phyloP scores from a whole-genome alignment of 2,113 vertebrate species.

The Eonycteris spelaea region DNA sequence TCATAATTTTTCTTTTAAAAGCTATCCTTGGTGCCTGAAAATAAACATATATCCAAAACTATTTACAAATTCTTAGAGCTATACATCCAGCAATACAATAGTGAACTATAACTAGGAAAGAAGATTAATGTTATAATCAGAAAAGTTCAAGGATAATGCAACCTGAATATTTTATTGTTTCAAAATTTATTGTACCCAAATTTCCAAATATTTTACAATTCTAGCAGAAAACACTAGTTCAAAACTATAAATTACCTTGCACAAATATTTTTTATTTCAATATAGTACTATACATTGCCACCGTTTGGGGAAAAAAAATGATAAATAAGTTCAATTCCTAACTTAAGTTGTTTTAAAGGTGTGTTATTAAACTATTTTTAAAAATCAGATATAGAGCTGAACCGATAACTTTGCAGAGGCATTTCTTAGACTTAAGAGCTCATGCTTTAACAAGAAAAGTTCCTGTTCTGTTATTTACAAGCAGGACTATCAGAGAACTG shows the following conservation, averaged over 20 bases:
- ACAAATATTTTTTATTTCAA: conserved; percentile 32
- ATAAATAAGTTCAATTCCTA: not conserved
- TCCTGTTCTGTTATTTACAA: not conserved
- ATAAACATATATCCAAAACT: conserved; percentile 30
- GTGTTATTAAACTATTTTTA: not conserved
- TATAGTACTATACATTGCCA: not conserved
- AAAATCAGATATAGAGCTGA: not conserved
- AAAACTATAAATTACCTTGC: conserved; percentile 14
- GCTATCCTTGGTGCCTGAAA: not conserved
- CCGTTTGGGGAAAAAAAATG: not conserved
- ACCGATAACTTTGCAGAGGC: not conserved
- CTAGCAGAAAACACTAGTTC: not conserved
- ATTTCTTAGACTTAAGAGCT: not conserved
- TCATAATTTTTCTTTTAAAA: not conserved
- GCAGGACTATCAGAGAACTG: not conserved
- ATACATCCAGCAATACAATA: not conserved
- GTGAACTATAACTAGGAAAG: not conserved
- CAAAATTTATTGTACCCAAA: not conserved
- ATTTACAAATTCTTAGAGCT: not conserved
- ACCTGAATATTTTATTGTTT: not conserved
- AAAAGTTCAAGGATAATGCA: not conserved
- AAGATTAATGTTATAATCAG: not conserved
- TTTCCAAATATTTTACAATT: conserved; percentile 1
- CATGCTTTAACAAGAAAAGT: not conserved
- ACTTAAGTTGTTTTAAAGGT: conserved; percentile 12